Conservation (phyloP, 2,888 invertebrate species). For the Tubulanus polymorphus region DNA sequence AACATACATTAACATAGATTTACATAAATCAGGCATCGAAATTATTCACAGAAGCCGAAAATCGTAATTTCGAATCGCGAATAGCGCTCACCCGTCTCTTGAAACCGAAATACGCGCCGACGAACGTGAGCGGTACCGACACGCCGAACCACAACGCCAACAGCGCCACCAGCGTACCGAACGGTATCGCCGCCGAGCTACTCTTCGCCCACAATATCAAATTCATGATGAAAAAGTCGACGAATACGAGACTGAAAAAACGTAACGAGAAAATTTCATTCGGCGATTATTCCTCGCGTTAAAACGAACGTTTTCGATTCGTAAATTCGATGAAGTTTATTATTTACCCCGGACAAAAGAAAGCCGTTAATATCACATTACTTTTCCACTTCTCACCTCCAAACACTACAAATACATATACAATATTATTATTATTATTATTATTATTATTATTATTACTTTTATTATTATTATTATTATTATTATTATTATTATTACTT, state of each 20-base stretch:
- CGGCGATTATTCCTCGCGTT: slow-evolving; percentile 6
- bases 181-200: slow-evolving; percentile 95
- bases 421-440: too few species aligned
- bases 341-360: slow-evolving; percentile 90
- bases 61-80: too few species aligned
- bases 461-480: too few species aligned
- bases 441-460: too few species aligned
- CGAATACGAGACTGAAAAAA: slow-evolving; percentile 79
- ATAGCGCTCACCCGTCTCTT: slow-evolving; percentile 81
- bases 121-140: slow-evolving; percentile 95
- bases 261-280: slow-evolving; percentile 14
- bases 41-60: too few species aligned
- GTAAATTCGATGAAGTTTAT: neutral
- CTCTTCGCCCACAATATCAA: slow-evolving; percentile 92
- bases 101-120: slow-evolving; percentile 98
- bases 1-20: too few species aligned
- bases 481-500: too few species aligned
- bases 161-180: slow-evolving; percentile 89
- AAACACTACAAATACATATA: slow-evolving; percentile 66
- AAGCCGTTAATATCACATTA: slow-evolving; percentile 92
- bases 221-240: slow-evolving; percentile 96
- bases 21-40: too few species aligned
- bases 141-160: slow-evolving; percentile 96
- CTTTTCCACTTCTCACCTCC: slow-evolving; percentile 99
- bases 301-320: neutral